phyloP scores from a whole-genome alignment of 1,140 invertebrate species.

The Pomacea maculata region DNA sequence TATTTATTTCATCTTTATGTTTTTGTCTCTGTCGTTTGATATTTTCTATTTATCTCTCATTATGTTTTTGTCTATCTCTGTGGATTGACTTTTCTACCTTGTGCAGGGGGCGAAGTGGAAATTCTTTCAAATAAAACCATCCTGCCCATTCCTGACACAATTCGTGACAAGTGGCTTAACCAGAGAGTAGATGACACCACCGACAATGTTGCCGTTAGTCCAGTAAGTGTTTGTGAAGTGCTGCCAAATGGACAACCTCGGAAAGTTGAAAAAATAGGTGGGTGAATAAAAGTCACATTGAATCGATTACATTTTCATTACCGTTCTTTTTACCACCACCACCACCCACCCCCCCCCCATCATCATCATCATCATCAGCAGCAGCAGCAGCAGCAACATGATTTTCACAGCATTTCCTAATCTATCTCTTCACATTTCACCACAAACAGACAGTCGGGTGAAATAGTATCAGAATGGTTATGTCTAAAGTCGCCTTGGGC shows the following conservation, averaged over 20 bases:
- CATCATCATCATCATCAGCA: too few relatives aligned
- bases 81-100: not conserved
- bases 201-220: not conserved
- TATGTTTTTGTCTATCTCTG: not conserved
- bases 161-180: slow-evolving; percentile 22
- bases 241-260: not conserved
- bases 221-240: not conserved
- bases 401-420: not conserved
- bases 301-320: too few relatives aligned
- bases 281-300: not conserved
- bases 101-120: slow-evolving; percentile 21
- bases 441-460: not conserved
- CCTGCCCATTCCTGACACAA: slow-evolving; percentile 18
- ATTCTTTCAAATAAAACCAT: slow-evolving; percentile 16
- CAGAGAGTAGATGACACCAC: slow-evolving; percentile 5
- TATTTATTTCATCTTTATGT: not conserved
- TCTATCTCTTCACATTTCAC: not conserved
- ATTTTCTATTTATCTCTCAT: not conserved
- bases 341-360: not conserved
- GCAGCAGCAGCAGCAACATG: not conserved
- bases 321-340: not conserved
- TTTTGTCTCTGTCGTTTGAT: not conserved
- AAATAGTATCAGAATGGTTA: not conserved
- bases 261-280: not conserved
- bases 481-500: too few relatives aligned